Conservation (phyloP, 1,140 invertebrate species). For the Bombyx mandarina region DNA sequence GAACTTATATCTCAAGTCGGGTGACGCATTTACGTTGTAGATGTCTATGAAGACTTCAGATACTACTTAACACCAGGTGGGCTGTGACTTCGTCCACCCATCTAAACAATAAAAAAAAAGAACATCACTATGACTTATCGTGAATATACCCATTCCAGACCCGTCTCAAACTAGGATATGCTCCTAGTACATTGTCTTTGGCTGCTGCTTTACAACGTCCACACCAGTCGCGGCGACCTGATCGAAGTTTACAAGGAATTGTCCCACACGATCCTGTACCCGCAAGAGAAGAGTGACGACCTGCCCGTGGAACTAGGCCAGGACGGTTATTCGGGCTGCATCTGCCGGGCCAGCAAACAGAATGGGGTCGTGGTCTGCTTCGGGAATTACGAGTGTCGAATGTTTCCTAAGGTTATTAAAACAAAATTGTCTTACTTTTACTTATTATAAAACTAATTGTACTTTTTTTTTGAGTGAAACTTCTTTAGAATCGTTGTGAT, state of each 20-base stretch:
- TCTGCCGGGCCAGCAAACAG: constrained; percentile 38
- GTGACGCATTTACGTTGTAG: too few species aligned
- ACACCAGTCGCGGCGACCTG: constrained; percentile 31
- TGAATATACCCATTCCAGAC: neutral
- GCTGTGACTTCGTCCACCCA: too few species aligned
- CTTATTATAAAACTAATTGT: too few species aligned
- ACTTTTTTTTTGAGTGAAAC: too few species aligned
- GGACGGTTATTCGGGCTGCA: constrained; percentile 43
- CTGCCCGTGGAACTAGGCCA: constrained; percentile 37
- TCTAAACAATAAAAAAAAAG: too few species aligned
- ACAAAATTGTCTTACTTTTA: neutral
- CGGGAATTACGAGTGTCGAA: constrained; percentile 51
- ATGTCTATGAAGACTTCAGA: too few species aligned
- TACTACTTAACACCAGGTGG: too few species aligned
- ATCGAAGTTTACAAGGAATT: constrained; percentile 45
- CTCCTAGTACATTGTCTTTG: constrained; percentile 33
- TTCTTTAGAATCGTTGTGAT: too few species aligned
- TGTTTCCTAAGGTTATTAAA: constrained; percentile 43
- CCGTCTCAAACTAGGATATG: constrained; percentile 23
- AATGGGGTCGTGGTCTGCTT: constrained; percentile 45
- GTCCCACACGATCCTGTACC: constrained; percentile 33
- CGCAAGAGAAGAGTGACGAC: constrained; percentile 26
- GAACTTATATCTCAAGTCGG: too few species aligned
- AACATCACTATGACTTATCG: neutral
- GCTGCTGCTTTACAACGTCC: constrained; percentile 47